Conservation (phyloP, 2,888 invertebrate species). For the Lepidochitona cinerea region DNA sequence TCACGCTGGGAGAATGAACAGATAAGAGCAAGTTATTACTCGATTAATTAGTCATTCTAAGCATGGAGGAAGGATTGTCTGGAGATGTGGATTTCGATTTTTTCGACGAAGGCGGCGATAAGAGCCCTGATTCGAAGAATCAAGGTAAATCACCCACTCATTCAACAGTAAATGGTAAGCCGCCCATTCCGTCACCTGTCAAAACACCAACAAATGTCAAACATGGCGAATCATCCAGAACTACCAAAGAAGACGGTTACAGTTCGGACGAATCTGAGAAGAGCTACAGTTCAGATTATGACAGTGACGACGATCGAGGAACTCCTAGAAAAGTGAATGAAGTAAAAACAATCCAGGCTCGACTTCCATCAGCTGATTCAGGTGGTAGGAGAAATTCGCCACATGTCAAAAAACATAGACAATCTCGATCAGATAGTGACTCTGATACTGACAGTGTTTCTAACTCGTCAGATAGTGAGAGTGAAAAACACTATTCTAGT, state of each 20-base stretch:
- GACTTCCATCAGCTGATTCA: background rate
- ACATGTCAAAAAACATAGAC: background rate
- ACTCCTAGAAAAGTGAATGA: no score
- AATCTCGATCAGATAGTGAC: background rate
- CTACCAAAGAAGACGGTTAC: background rate
- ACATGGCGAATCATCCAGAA: background rate
- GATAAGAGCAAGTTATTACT: background rate
- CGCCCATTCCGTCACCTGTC: background rate
- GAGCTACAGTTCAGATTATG: constrained; percentile 5
- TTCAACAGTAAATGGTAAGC: background rate
- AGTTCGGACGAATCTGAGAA: background rate
- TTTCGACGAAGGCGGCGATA: background rate
- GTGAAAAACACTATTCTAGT: no score
- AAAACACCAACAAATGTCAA: background rate
- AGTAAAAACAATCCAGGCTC: background rate
- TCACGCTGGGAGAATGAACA: background rate
- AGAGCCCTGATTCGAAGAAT: background rate
- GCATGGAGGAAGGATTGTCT: background rate
- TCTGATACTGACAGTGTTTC: background rate
- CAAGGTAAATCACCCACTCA: background rate
- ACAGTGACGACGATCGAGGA: background rate
- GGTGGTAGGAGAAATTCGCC: background rate
- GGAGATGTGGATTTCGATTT: constrained; percentile 2
- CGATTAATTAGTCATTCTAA: background rate
- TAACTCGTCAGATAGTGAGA: background rate